Evolutionary conservation across 2,888 invertebrate species (phyloP).

Genomic region (Campaea margaritaria): DNA sequence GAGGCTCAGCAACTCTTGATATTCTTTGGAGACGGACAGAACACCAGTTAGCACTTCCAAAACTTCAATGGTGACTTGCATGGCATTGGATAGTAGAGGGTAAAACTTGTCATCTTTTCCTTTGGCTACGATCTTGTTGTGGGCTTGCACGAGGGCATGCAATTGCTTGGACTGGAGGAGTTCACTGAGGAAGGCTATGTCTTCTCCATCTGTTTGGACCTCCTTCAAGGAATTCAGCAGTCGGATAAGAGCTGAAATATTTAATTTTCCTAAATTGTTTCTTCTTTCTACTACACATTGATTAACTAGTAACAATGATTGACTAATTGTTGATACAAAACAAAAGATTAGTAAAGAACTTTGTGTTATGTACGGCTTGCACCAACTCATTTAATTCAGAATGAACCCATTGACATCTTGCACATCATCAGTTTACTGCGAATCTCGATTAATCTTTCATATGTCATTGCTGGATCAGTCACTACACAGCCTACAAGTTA

Average conservation of each 20-base stretch:
- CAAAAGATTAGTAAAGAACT: too few relatives aligned
- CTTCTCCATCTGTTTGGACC: constrained; percentile 92
- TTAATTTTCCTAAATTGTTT: not conserved
- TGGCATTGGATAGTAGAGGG: constrained; percentile 93
- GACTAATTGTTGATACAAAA: too few relatives aligned
- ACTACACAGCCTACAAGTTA: too few relatives aligned
- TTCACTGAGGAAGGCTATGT: constrained; percentile 93
- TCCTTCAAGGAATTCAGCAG: constrained; percentile 93
- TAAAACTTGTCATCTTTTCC: constrained; percentile 94
- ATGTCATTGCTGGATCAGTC: too few relatives aligned
- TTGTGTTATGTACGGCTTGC: too few relatives aligned
- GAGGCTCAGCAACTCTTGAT: constrained; percentile 91
- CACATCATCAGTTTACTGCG: too few relatives aligned
- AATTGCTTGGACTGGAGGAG: constrained; percentile 94
- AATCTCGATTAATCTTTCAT: too few relatives aligned
- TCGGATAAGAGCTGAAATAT: constrained; percentile 89
- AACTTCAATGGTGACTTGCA: constrained; percentile 93
- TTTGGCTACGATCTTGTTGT: constrained; percentile 94
- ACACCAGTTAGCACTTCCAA: constrained; percentile 89
- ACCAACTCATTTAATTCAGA: too few relatives aligned
- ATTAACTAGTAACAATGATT: too few relatives aligned
- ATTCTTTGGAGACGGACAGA: constrained; percentile 89
- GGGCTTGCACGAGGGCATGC: constrained; percentile 95
- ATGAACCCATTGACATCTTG: too few relatives aligned
- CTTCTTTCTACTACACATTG: not conserved